Evolutionary conservation across 2,888 invertebrate genomes (phyloP), one percentile per base, ranked within the genome.

Genomic region (Prostheceraeus crozeri): DNA sequence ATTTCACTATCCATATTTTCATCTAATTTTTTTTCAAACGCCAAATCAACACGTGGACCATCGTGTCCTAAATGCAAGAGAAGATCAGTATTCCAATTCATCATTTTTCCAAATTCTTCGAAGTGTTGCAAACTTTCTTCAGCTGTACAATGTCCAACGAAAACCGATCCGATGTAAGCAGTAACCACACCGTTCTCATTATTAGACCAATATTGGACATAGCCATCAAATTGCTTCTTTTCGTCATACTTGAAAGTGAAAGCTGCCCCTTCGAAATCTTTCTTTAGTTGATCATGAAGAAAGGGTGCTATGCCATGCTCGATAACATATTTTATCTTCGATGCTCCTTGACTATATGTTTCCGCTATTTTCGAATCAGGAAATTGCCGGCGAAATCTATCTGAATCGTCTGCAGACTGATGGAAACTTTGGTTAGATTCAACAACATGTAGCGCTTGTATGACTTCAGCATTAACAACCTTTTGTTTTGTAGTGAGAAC

Each of bases 221-320:
- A 48, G 14, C 48, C 48, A 48, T 48, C 23, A 25, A 28, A 48
- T 14, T 48, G 19, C 23, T 48, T 48, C 14, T 48, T 23, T 30
- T 48, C 48, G 28, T 48, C 48, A 48, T 28, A 48, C 28, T 48
- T 48, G 28, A 48, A 48, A n/a, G n/a, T n/a, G n/a, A n/a, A n/a
- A n/a, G n/a, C n/a, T n/a, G n/a, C n/a, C n/a, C n/a, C n/a, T n/a
- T n/a, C n/a, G n/a, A n/a, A n/a, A n/a, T n/a, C n/a, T n/a, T n/a
- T n/a, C n/a, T n/a, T n/a, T n/a, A n/a, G n/a, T n/a, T n/a, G n/a
- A n/a, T n/a, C n/a, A n/a, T n/a, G n/a, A n/a, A n/a, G n/a, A n/a
- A n/a, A n/a, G n/a, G n/a, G n/a, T n/a, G n/a, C n/a, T n/a, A n/a
- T n/a, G n/a, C n/a, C n/a, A n/a, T n/a, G n/a, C n/a, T n/a, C n/a